phyloP scores from a whole-genome alignment of 2,888 invertebrate genomes.

The Deroplatys truncata region DNA sequence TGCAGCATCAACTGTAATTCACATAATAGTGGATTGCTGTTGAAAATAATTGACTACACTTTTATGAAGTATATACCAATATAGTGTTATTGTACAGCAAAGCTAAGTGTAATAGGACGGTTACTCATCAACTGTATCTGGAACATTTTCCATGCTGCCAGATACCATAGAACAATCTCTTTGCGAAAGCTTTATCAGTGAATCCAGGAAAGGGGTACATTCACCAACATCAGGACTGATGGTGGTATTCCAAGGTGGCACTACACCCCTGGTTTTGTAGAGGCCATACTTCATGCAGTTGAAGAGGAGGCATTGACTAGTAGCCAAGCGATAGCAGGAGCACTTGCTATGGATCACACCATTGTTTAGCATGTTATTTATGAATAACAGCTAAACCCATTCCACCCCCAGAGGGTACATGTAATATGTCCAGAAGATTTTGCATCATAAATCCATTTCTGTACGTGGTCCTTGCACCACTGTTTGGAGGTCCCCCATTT shows the following conservation, averaged over 20 bases:
- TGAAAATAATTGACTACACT: not conserved
- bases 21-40: not conserved
- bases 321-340: not conserved
- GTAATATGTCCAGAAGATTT: not conserved
- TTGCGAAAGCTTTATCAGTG: not conserved
- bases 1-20: not conserved
- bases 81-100: not conserved
- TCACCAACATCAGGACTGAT: not conserved
- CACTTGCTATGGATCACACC: not conserved
- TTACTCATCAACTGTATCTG: not conserved
- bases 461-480: not conserved
- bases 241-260: not conserved
- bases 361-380: not conserved
- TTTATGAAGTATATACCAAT: not conserved
- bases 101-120: not conserved
- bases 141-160: not conserved
- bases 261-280: not conserved
- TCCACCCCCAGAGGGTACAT: not conserved
- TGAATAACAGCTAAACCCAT: not conserved
- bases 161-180: not conserved
- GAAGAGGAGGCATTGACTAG: not conserved
- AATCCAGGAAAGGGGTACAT: not conserved
- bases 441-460: not conserved
- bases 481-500: not conserved
- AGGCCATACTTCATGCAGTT: not conserved